Evolutionary conservation across 2,797 vertebrate genomes (phyloP).

Genomic region (Delichon dasypus): DNA sequence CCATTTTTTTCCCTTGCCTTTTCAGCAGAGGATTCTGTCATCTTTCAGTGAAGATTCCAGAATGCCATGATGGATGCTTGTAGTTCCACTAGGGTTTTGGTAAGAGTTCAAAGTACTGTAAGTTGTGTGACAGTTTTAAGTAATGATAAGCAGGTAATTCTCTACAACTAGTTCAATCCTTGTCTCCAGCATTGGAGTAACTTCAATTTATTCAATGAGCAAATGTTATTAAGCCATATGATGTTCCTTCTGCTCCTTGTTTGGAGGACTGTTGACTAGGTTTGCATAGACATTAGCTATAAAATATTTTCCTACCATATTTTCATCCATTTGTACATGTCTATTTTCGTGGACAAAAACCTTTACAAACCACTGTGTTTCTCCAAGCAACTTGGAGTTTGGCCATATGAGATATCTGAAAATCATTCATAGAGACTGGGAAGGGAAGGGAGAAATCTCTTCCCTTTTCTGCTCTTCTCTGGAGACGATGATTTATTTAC

Average conservation of each 20-base stretch:
- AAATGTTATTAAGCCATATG: not conserved
- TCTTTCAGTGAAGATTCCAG: not conserved
- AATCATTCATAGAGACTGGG: not conserved
- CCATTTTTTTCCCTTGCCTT: not conserved
- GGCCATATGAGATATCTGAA: rapidly evolving
- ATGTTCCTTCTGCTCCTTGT: not conserved
- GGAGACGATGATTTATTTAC: not conserved
- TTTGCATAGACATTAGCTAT: not conserved
- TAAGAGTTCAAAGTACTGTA: not conserved
- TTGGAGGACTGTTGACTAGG: not conserved
- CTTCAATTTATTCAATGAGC: not conserved
- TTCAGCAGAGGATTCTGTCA: constrained; percentile 8
- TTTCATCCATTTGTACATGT: not conserved
- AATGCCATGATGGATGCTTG: not conserved
- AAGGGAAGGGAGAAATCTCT: not conserved
- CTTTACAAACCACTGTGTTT: not conserved
- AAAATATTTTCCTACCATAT: not conserved
- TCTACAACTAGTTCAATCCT: not conserved
- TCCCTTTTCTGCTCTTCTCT: not conserved
- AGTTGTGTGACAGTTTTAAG: not conserved
- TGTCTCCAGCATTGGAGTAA: not conserved
- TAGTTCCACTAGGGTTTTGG: not conserved
- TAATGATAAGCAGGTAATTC: not conserved
- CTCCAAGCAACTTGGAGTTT: not conserved
- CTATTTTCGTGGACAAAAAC: not conserved